Base-by-base conservation (phyloP, 2,797 vertebrate genomes). In the Ataeniobius toweri region DNA sequence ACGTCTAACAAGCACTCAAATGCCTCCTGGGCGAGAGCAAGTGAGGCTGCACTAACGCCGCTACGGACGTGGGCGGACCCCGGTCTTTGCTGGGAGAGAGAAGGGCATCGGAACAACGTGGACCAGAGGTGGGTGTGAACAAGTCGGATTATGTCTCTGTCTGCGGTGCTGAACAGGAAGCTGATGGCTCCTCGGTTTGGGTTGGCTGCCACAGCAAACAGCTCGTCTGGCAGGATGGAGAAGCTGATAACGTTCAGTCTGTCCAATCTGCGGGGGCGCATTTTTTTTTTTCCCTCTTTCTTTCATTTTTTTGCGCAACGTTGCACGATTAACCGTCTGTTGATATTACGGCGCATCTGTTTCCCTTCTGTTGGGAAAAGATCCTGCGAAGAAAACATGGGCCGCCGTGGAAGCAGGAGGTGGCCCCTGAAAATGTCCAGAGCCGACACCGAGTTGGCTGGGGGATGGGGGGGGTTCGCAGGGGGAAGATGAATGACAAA, bases 281-380 rank as follows among this genome's bases (percentile, higher is more conserved):
- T 51, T 78, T 82, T 28, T 24, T 10, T 0, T 28, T 28, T 28
- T 0, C 22, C 0, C 26, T 24, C 22, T 67, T 46, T 67, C 14
- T 39, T 76, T 46, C 31, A 18, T 51, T 71, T 82, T 90, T 88
- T 90, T 86, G 88, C 88, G 84, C 87, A 89, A 85, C 82, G 91
- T 86, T 89, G 85, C 92, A 53, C 87, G 92, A 92, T 82, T 90
- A 90, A 92, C 88, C 79, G 88, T 83, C 81, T 93, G 92, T 94
- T 94, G 88, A 93, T 82, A 89, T 92, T 88, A 89, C 81, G 8
- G 79, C 83, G 88, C 91, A 91, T 94, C 93, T 93, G 93, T 86
- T 94, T 94, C 88, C 88, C 85, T 79, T 91, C 91, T 89, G 89
- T 56, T 88, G 58, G 76, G 18, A 58, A 39, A 24, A 78, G 77